phyloP scores from a whole-genome alignment of 1,140 invertebrate genomes.

The Drosophila pseudoobscura region DNA sequence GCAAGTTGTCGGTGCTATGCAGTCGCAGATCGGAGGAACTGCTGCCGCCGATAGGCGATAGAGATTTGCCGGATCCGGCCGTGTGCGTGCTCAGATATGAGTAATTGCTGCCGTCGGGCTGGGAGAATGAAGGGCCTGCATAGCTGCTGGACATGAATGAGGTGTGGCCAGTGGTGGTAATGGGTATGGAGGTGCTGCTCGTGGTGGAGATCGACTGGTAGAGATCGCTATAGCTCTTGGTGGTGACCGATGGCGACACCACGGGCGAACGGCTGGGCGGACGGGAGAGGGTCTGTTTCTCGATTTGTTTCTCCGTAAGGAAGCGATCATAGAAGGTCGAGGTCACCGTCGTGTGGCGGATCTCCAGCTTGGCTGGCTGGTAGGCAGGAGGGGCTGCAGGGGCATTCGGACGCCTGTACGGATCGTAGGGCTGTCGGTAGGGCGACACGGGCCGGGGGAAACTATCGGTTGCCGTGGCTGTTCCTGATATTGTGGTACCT shows the following conservation, averaged over 20 bases:
- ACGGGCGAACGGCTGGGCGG: constrained; percentile 69
- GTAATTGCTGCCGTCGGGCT: constrained; percentile 46
- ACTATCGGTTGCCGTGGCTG: constrained; percentile 23
- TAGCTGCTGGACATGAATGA: constrained; percentile 60
- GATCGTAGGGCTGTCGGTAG: constrained; percentile 70
- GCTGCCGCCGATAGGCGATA: constrained; percentile 1
- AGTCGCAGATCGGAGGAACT: constrained; percentile 48
- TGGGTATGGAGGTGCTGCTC: constrained; percentile 24
- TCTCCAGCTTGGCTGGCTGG: constrained; percentile 76
- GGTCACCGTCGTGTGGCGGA: constrained; percentile 82
- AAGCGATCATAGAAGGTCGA: constrained; percentile 83
- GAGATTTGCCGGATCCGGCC: constrained; percentile 7
- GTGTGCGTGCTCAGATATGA: constrained; percentile 48
- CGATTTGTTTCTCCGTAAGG: constrained; percentile 77
- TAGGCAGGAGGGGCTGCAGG: constrained; percentile 60
- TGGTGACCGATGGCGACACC: constrained; percentile 61
- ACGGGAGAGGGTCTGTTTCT: constrained; percentile 63
- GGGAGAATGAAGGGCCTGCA: constrained; percentile 43
- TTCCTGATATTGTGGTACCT: constrained; percentile 25
- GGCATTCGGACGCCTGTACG: constrained; percentile 31
- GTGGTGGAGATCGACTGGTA: constrained; percentile 15
- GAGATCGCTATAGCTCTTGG: constrained; percentile 66
- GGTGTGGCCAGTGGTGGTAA: constrained; percentile 12
- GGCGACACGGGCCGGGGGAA: constrained; percentile 65
- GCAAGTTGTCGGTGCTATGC: neutral